These are phyloP conservation scores for Drosophila suzukii DNA, from an alignment of 1,140 invertebrate genomes.

Conservation along the genomic window DNA sequence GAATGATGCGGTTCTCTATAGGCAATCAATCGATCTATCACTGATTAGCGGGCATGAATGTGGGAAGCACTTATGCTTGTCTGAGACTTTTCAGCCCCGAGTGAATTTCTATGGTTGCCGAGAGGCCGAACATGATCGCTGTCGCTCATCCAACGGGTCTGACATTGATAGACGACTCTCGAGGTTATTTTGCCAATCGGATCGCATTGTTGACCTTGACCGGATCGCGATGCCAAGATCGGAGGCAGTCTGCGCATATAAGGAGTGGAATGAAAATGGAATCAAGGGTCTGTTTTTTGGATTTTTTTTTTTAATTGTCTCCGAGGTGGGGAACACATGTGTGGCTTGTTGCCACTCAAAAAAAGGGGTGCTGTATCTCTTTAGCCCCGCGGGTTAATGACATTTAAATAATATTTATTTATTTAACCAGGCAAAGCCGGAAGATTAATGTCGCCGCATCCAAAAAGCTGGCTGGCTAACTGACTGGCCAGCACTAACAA, in stretches of 20 bases:
- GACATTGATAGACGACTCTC: slow-evolving; percentile 48
- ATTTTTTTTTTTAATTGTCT: not conserved
- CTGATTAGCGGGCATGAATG: slow-evolving; percentile 34
- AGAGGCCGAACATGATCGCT: slow-evolving; percentile 30
- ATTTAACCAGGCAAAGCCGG: slow-evolving; percentile 33
- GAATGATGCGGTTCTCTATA: slow-evolving; percentile 20
- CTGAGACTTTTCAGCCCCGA: not conserved
- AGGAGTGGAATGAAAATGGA: slow-evolving; percentile 43
- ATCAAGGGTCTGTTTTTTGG: slow-evolving; percentile 17
- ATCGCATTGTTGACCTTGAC: slow-evolving; percentile 79
- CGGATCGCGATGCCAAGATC: slow-evolving; percentile 48
- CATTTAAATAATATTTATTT: slow-evolving; percentile 76
- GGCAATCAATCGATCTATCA: slow-evolving; percentile 27
- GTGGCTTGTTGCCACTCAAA: not conserved
- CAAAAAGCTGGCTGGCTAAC: slow-evolving; percentile 13
- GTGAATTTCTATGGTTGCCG: slow-evolving; percentile 40
- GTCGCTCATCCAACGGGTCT: slow-evolving; percentile 23
- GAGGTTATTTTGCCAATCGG: slow-evolving; percentile 52
- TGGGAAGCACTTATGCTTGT: slow-evolving; percentile 37
- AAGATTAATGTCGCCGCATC: slow-evolving; percentile 67
- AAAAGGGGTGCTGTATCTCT: slow-evolving; percentile 1
- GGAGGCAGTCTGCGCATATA: slow-evolving; percentile 35
- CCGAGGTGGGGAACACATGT: slow-evolving; percentile 6
- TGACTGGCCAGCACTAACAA: slow-evolving; percentile 37
- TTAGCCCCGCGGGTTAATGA: slow-evolving; percentile 52